Conservation (phyloP, 2,888 invertebrate species). For the Netelia virgata region DNA sequence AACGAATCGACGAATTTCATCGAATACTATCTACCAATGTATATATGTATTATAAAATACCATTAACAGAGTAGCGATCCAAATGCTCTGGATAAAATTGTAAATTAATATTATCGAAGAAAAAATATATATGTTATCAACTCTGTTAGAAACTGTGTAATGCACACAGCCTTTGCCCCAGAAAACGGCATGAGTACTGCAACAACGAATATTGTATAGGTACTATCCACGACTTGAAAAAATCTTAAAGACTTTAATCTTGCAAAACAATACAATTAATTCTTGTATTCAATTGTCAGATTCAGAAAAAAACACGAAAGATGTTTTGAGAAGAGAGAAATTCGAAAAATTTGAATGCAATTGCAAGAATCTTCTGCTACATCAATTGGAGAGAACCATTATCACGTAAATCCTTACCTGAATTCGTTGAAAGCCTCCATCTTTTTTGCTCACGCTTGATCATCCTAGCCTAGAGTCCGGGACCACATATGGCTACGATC, state of each 20-base stretch:
- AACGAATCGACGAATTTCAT: constrained; percentile 17
- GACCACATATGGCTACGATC: too few relatives aligned
- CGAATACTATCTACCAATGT: constrained; percentile 44
- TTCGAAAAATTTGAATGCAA: neutral
- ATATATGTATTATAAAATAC: constrained; percentile 61
- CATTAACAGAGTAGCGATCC: neutral
- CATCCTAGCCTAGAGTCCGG: too few relatives aligned
- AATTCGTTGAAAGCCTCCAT: neutral
- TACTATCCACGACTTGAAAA: neutral
- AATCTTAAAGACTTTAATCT: neutral
- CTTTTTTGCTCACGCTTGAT: too few relatives aligned
- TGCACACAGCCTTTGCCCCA: neutral
- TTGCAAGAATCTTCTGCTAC: neutral
- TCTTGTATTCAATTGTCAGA: neutral
- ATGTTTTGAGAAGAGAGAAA: neutral
- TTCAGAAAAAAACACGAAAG: neutral
- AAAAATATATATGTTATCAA: constrained; percentile 17
- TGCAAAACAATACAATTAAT: neutral
- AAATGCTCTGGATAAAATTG: constrained; percentile 50
- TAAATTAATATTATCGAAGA: constrained; percentile 28
- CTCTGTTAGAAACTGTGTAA: neutral
- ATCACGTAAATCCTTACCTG: neutral
- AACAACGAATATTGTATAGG: neutral
- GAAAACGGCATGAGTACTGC: neutral
- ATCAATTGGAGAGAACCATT: neutral